A percentile compares a stretch with the other conserved stretches of the same genome.
Evolutionary conservation across 2,888 invertebrate genomes (phyloP).

Genomic region (Elysia crispata): DNA sequence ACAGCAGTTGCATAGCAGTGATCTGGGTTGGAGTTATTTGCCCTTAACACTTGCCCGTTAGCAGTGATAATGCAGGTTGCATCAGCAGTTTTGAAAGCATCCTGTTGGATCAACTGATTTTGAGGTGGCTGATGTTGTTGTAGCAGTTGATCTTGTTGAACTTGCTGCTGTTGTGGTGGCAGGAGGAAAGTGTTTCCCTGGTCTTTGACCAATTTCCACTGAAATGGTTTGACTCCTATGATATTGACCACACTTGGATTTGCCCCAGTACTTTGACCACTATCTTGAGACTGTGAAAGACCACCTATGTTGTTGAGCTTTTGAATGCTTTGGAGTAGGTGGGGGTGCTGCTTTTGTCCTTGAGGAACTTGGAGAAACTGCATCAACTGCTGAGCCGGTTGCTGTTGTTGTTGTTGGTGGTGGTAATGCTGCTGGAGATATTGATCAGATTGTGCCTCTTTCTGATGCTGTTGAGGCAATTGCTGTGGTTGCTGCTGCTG

Average conservation of each 20-base stretch:
- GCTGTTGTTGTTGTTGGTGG: slow-evolving; percentile 13
- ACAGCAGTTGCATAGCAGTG: slow-evolving; percentile 51
- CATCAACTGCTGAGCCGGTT: neutral
- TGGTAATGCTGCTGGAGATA: neutral
- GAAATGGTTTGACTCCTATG: slow-evolving; percentile 29
- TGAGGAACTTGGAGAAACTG: neutral
- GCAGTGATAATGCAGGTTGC: slow-evolving; percentile 2
- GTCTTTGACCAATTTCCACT: slow-evolving; percentile 39
- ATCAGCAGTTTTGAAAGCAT: slow-evolving; percentile 16
- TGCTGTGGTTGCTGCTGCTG: slow-evolving; percentile 30
- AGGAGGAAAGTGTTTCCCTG: neutral
- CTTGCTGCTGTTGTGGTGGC: neutral
- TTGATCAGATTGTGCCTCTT: neutral
- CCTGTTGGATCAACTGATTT: neutral
- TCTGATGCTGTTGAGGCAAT: slow-evolving; percentile 23
- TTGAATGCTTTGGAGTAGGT: neutral
- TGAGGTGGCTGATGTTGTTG: neutral
- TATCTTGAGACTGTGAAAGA: slow-evolving; percentile 14
- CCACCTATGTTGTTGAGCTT: slow-evolving; percentile 15
- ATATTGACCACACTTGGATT: slow-evolving; percentile 25
- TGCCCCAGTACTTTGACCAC: neutral
- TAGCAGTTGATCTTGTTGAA: slow-evolving; percentile 3
- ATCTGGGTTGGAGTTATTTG: slow-evolving; percentile 24
- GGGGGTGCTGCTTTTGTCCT: slow-evolving; percentile 7
- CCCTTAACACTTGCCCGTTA: neutral